These are phyloP conservation scores for Baronia brevicornis DNA, from an alignment of 2,888 invertebrate species.

Conservation along the genomic window DNA sequence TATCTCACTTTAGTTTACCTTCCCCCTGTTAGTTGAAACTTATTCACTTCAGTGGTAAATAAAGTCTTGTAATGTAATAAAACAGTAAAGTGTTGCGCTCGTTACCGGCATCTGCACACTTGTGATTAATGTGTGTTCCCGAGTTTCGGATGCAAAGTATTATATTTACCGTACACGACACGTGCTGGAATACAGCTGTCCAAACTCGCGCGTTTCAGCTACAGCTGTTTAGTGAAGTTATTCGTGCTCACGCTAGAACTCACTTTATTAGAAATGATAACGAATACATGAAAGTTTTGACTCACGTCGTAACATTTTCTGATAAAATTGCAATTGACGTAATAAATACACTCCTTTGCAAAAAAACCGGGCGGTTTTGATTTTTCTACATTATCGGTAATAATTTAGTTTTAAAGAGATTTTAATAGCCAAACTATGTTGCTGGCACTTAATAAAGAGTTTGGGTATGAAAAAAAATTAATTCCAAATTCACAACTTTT, in stretches of 20 bases:
- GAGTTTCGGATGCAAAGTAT: constrained; percentile 8
- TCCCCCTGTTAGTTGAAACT: constrained; percentile 12
- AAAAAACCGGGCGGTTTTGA: too few species aligned
- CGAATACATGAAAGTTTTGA: too few species aligned
- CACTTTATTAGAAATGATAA: too few species aligned
- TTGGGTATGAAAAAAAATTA: too few species aligned
- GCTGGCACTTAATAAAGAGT: too few species aligned
- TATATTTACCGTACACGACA: constrained; percentile 13
- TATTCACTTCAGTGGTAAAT: constrained; percentile 12
- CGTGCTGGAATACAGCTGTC: constrained; percentile 6
- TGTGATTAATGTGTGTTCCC: constrained; percentile 17
- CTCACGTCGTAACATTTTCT: too few species aligned
- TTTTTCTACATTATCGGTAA: too few species aligned
- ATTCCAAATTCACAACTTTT: too few species aligned
- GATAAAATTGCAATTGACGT: too few species aligned
- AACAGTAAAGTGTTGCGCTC: constrained; percentile 19
- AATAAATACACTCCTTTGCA: too few species aligned
- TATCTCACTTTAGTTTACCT: constrained; percentile 33
- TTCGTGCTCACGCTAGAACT: background rate
- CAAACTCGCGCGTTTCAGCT: constrained; percentile 3
- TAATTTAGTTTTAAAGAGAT: too few species aligned
- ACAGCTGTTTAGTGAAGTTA: constrained; percentile 1
- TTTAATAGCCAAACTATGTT: too few species aligned
- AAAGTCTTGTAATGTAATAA: constrained; percentile 10
- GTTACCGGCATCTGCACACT: constrained; percentile 21